Percentiles rank a stretch among this genome's conserved stretches.
These are phyloP conservation scores for Drosophila sulfurigaster DNA, from an alignment of 1,140 invertebrate species.

Conservation along the genomic window DNA sequence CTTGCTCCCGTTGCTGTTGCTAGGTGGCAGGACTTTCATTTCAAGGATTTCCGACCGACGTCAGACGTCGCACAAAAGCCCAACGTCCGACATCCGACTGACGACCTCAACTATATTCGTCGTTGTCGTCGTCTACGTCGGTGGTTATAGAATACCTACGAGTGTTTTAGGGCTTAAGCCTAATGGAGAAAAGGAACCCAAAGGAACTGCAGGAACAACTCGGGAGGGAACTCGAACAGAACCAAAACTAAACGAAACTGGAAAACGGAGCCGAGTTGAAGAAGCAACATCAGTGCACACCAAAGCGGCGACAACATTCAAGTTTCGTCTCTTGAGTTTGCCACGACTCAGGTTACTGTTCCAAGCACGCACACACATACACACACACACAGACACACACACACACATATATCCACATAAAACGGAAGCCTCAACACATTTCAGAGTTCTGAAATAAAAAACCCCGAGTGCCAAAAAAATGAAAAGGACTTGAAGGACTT, in stretches of 20 bases:
- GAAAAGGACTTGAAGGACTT: conserved; percentile 53
- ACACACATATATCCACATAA: neutral
- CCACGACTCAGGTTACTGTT: conserved; percentile 68
- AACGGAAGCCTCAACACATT: conserved; percentile 64
- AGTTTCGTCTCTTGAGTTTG: conserved; percentile 9
- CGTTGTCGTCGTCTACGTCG: neutral
- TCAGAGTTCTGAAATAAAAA: conserved; percentile 68
- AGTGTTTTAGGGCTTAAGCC: conserved; percentile 57
- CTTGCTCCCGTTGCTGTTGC: conserved; percentile 15
- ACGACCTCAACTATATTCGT: conserved; percentile 54
- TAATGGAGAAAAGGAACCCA: conserved; percentile 1
- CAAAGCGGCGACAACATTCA: conserved; percentile 39
- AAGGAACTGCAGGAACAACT: conserved; percentile 9
- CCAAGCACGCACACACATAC: conserved; percentile 41
- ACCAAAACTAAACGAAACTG: conserved; percentile 25
- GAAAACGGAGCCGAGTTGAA: conserved; percentile 30
- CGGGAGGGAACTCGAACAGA: conserved; percentile 18
- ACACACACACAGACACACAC: conserved; percentile 6
- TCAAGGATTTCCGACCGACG: conserved; percentile 80
- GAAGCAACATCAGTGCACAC: conserved; percentile 71
- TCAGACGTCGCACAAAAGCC: conserved; percentile 27
- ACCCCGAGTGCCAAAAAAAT: conserved; percentile 57
- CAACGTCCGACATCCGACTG: conserved; percentile 51
- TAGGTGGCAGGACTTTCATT: conserved; percentile 69
- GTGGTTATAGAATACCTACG: conserved; percentile 68